Evolutionary conservation across 1,140 invertebrate genomes (phyloP), one percentile per base, ranked within the genome.

Genomic region (Dendrolimus kikuchii): DNA sequence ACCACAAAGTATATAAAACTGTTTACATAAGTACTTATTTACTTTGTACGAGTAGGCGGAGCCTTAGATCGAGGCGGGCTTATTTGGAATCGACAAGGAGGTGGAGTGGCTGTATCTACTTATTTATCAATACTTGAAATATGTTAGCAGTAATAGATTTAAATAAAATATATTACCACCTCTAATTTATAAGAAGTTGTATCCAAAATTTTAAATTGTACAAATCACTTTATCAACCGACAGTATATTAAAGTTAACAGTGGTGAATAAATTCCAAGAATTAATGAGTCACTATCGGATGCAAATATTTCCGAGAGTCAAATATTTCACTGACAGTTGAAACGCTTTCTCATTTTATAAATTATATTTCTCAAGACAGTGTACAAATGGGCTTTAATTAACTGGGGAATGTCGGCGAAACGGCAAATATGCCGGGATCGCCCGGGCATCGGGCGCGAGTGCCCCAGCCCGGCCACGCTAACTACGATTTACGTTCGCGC

Each of bases 361-460:
- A 76, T 81, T 79, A 79, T 74, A 80, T 77, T 81, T 78, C 62
- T 62, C 62, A 71, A 77, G 73, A 81, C 75, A 79, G 73, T 74
- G 68, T 77, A 78, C 71, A 80, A 80, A 82, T 80, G 77, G 75
- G 68, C 74, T 82, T 82, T 82, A 82, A 82, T 82, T 82, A 82
- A 82, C 79, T 78, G 72, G 67, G 70, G 79, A 81, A 82, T 82
- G 71, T 71, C 69, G 68, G 66, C 68, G 63, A 75, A 74, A 75
- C 69, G 75, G 74, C 75, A 80, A 80, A 75, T 76, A 82, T 77
- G 77, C 77, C 60, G 57, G 59, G 70, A 73, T 66, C 69, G 68
- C 60, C 23, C 58, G 54, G 54, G 49, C 57, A 53, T 56, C 62
- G 60, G 63, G 59, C 62, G 51, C 56, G 57, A 62, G 48, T 54